Evolutionary conservation across 2,113 vertebrate genomes (phyloP), one percentile per base, ranked within the genome.

Genomic region (Prinia subflava): DNA sequence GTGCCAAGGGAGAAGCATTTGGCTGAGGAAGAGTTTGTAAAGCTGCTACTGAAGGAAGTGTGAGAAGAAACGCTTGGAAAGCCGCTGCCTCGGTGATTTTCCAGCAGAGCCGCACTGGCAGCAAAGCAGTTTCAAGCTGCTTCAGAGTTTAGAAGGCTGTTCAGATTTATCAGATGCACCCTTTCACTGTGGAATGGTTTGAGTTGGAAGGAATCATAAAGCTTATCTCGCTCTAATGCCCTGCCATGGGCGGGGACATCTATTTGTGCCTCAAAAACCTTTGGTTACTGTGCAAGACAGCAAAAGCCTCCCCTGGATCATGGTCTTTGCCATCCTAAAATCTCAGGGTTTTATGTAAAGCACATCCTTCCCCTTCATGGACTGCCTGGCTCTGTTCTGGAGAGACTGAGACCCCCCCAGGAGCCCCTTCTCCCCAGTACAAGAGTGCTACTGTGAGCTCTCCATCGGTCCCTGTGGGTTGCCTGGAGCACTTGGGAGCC

Each of bases 1-100:
- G 55, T 15, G 49, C 90, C 90, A 80, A 90, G 88, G 95, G 90
- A 90, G 60, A 90, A 85, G 44, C 78, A 20, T 87, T 96, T 93
- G 92, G 95, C 90, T 49, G 35, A 82, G 90, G 78, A n/a, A 65
- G n/a, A 42, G 2, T 92, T 93, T 78, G 87, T 81, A 31, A 85
- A 79, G 92, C 90, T 85, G 94, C 94, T 95, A 52, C 90, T 7
- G 63, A 52, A 75, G 78, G 92, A 60, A 88, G 79, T 24, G 78
- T 60, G 64, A 73, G 52, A 52, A 88, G 78, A 60, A 90, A 63
- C 13, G 25, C 46, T 88, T 25, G 17, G 44, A 79, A 86, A 92
- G 88, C 65, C 67, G 0, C 92, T 85, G 90, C 92, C 90, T 88
- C 33, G 6, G 76, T 89, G 94, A 53, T 96, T 91, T 96, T 94